These are phyloP conservation scores for Acanthis flammea DNA, from an alignment of 2,797 vertebrate species.

Conservation along the genomic window DNA sequence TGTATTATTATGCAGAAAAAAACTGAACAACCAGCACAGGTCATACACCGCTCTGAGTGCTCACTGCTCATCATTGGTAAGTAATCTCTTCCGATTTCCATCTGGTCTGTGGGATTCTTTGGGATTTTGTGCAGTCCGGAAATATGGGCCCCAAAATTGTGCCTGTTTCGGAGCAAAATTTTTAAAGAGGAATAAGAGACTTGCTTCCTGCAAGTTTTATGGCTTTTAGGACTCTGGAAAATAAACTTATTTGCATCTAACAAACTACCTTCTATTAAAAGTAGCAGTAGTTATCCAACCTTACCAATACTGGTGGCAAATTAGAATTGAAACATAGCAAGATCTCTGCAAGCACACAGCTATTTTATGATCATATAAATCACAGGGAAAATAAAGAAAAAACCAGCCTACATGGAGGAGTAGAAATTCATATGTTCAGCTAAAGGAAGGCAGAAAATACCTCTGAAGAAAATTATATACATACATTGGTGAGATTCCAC, in stretches of 20 bases:
- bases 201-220: background rate
- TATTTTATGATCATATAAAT: constrained; percentile 24
- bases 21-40: background rate
- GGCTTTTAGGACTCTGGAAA: background rate
- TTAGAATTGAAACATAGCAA: background rate
- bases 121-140: background rate
- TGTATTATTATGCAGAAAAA: constrained; percentile 26
- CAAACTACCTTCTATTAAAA: constrained; percentile 19
- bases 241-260: background rate
- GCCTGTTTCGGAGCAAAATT: background rate
- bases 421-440: background rate
- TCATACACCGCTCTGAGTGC: constrained; percentile 35
- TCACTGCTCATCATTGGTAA: constrained; percentile 41
- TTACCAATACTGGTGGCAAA: background rate
- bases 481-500: background rate
- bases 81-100: background rate
- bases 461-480: background rate
- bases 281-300: background rate
- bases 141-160: background rate
- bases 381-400: constrained; percentile 17
- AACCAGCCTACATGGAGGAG: constrained; percentile 1
- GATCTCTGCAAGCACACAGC: background rate
- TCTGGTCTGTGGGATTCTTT: background rate
- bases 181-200: background rate
- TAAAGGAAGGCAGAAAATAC: constrained; percentile 7